A percentile compares a stretch with the other conserved stretches of the same genome.
Evolutionary conservation across 2,113 vertebrate genomes (phyloP).

Genomic region (Cyanoramphus novaezelandiae): DNA sequence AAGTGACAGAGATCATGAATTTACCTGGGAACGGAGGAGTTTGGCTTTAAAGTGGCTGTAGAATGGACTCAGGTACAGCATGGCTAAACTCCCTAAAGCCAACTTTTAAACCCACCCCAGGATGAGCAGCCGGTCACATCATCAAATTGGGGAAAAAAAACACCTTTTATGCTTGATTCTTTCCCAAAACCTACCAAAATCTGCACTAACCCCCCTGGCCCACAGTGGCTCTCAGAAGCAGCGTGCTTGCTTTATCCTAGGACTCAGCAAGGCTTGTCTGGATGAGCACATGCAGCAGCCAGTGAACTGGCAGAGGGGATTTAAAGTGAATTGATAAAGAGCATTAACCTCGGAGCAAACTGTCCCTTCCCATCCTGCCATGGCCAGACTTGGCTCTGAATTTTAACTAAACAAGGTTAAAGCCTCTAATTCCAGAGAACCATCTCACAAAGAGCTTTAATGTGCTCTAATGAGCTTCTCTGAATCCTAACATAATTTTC

Average conservation of each 20-base stretch:
- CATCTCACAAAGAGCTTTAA: not conserved
- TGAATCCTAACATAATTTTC: not conserved
- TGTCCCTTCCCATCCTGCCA: not conserved
- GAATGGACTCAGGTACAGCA: not conserved
- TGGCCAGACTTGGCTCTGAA: not conserved
- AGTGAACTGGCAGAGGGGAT: not conserved
- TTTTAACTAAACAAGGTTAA: not conserved
- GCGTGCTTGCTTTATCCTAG: accelerated
- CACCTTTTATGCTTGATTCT: not conserved
- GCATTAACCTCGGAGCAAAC: not conserved
- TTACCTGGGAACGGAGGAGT: not conserved
- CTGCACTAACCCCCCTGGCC: accelerated
- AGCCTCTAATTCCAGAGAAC: not conserved
- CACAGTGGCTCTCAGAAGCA: accelerated
- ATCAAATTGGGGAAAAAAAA: not conserved
- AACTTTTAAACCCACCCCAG: not conserved
- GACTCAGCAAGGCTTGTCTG: not conserved
- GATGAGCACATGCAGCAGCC: not conserved
- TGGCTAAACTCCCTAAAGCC: not conserved
- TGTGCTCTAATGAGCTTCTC: slow-evolving; percentile 5
- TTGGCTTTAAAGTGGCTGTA: not conserved
- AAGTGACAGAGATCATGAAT: not conserved
- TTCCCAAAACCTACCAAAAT: not conserved
- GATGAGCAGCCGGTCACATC: not conserved
- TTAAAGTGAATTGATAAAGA: not conserved